Evolutionary conservation across 2,797 vertebrate species (phyloP).

Genomic region (Pangasius macronema): DNA sequence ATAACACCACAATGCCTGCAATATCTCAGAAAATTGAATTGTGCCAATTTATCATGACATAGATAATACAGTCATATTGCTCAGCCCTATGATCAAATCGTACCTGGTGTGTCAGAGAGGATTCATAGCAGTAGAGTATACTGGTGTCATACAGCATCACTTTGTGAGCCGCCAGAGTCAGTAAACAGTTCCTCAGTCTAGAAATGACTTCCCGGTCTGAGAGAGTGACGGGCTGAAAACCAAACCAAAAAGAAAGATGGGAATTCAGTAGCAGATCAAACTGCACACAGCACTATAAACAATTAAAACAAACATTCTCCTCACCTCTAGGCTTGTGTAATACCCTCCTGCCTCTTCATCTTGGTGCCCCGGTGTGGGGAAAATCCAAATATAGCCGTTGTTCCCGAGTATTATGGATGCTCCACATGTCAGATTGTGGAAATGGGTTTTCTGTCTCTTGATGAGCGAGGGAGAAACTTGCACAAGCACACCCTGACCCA

Average conservation of each 20-base stretch:
- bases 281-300: background rate
- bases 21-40: no score
- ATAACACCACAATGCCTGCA: no score
- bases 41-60: background rate
- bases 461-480: conserved; percentile 93
- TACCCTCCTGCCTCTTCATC: conserved; percentile 92
- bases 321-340: conserved; percentile 85
- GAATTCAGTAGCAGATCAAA: background rate
- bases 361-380: conserved; percentile 83
- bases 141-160: conserved; percentile 93
- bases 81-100: background rate
- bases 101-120: conserved; percentile 90
- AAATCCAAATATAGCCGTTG: conserved; percentile 96
- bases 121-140: conserved; percentile 95
- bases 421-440: conserved; percentile 93
- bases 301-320: background rate
- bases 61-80: background rate
- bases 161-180: conserved; percentile 86
- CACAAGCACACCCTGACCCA: conserved; percentile 92
- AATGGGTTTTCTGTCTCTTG: conserved; percentile 96
- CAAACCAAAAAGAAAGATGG: background rate
- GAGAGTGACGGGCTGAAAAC: conserved; percentile 82
- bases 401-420: conserved; percentile 93
- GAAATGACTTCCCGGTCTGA: conserved; percentile 95
- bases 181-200: conserved; percentile 90